Conservation (phyloP, 1,140 invertebrate genomes). For the Drosophila trapezifrons region DNA sequence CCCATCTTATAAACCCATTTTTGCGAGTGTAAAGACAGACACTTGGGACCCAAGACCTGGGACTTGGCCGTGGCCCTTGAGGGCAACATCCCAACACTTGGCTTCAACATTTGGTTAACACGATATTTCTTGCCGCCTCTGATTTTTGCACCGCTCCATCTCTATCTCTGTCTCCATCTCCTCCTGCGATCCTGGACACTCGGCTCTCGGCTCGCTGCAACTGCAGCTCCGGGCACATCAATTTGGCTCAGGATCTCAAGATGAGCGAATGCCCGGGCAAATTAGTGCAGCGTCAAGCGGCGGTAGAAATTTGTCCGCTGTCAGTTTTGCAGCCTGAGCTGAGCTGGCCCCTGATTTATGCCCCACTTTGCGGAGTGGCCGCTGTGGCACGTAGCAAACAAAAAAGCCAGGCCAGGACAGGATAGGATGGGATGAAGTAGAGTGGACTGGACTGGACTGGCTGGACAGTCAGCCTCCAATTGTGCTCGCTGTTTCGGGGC, state of each 20-base stretch:
- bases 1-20: neutral
- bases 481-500: conserved; percentile 49
- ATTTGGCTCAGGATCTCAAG: conserved; percentile 73
- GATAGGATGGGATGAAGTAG: conserved; percentile 1
- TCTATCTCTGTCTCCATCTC: conserved; percentile 11
- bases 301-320: conserved; percentile 77
- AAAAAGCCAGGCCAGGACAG: conserved; percentile 21
- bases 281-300: conserved; percentile 78
- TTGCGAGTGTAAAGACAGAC: conserved; percentile 2
- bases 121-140: conserved; percentile 71
- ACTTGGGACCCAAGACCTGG: conserved; percentile 13
- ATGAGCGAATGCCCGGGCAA: conserved; percentile 79
- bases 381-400: conserved; percentile 56
- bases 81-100: conserved; percentile 73
- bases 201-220: conserved; percentile 29
- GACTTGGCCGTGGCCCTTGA: conserved; percentile 50
- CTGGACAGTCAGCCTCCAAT: conserved; percentile 49
- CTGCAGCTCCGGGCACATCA: conserved; percentile 70
- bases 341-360: conserved; percentile 71
- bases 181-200: conserved; percentile 12
- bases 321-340: conserved; percentile 71
- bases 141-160: conserved; percentile 46
- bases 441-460: neutral
- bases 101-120: conserved; percentile 79
- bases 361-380: conserved; percentile 56